Evolutionary conservation across 2,113 vertebrate genomes (phyloP).

Genomic region (Gadus macrocephalus): DNA sequence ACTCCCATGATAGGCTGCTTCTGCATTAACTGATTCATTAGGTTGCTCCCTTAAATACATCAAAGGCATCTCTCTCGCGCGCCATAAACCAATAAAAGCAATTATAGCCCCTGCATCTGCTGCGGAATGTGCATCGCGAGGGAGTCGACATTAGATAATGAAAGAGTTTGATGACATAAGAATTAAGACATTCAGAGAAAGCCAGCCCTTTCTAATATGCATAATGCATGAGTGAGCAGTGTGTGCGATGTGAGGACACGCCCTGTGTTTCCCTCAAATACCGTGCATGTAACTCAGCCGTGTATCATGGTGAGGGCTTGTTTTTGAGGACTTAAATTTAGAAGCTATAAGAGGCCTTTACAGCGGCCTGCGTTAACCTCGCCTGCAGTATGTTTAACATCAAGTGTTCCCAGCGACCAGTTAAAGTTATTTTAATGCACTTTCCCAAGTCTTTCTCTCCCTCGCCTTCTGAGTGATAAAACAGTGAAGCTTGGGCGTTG

Average conservation of each 20-base stretch:
- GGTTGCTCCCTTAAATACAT: conserved; percentile 72
- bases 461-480: conserved; percentile 36
- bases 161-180: conserved; percentile 68
- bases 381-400: conserved; percentile 34
- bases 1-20: conserved; percentile 60
- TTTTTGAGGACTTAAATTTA: conserved; percentile 39
- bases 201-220: conserved; percentile 53
- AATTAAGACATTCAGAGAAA: conserved; percentile 55
- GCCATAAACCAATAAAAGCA: conserved; percentile 73
- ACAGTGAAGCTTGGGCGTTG: conserved; percentile 33
- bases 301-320: conserved; percentile 30
- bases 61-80: conserved; percentile 65
- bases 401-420: conserved; percentile 57
- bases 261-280: conserved; percentile 28
- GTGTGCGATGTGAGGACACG: conserved; percentile 10
- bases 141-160: conserved; percentile 68
- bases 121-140: conserved; percentile 50
- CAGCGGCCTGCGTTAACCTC: conserved; percentile 27
- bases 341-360: conserved; percentile 31
- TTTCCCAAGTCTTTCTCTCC: conserved; percentile 28
- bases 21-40: conserved; percentile 72
- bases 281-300: conserved; percentile 36
- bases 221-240: conserved; percentile 10
- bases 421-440: conserved; percentile 65
- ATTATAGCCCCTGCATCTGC: conserved; percentile 49